Percentiles rank a stretch among this genome's conserved stretches.
These are phyloP conservation scores for Anolis apletophallus DNA, from an alignment of 2,797 vertebrate genomes.

Conservation along the genomic window DNA sequence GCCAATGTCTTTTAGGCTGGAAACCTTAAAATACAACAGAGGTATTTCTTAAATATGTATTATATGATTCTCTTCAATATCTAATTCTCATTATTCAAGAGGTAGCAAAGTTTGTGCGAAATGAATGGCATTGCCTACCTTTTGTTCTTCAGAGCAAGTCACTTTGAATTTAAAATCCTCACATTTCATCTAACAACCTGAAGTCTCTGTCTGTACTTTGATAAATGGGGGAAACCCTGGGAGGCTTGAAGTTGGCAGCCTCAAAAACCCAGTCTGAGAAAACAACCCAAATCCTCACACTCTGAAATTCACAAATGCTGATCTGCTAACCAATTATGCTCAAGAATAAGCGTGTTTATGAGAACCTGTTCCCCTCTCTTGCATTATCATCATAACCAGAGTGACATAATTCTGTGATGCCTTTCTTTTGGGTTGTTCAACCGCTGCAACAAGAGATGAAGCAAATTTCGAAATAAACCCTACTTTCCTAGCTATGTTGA, in stretches of 20 bases:
- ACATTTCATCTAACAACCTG: background rate
- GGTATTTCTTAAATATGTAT: background rate
- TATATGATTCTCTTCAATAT: background rate
- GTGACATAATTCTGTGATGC: constrained; percentile 68
- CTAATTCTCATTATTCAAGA: background rate
- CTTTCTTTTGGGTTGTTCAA: constrained; percentile 71
- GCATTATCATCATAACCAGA: constrained; percentile 53
- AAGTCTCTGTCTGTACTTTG: constrained; percentile 5
- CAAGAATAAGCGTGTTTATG: constrained; percentile 10
- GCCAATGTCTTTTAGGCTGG: background rate
- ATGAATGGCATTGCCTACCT: background rate
- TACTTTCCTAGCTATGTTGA: constrained; percentile 68
- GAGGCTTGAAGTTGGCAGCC: constrained; percentile 27
- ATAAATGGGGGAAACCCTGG: constrained; percentile 6
- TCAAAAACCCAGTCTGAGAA: constrained; percentile 1
- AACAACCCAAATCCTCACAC: constrained; percentile 15
- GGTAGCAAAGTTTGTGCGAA: background rate
- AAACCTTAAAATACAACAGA: background rate
- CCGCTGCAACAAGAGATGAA: constrained; percentile 39
- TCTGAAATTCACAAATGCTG: constrained; percentile 9
- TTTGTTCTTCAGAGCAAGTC: background rate
- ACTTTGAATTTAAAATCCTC: constrained; percentile 17
- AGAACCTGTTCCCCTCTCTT: background rate
- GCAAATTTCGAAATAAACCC: constrained; percentile 70
- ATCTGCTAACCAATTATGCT: constrained; percentile 30